Evolutionary conservation across 2,113 vertebrate species (phyloP).

Genomic region (Pachypanchax playfairii): DNA sequence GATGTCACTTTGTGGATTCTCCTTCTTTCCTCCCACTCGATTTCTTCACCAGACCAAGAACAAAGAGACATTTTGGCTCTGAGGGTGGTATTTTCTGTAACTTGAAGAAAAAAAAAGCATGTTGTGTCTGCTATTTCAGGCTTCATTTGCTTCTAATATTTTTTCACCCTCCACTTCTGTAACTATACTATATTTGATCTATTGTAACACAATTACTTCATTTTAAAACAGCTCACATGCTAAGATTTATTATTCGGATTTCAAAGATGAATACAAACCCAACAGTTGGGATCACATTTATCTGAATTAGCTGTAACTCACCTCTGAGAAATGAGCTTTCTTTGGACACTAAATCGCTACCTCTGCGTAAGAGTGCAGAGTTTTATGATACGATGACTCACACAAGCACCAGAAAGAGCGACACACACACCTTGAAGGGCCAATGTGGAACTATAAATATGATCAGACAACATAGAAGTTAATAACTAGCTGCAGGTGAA

Average conservation of each 20-base stretch:
- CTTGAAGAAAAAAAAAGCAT: too few relatives aligned
- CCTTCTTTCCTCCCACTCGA: slow-evolving; percentile 12
- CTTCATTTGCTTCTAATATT: too few relatives aligned
- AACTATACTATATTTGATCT: background rate
- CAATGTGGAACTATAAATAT: too few relatives aligned
- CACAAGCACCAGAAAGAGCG: slow-evolving; percentile 30
- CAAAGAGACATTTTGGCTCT: slow-evolving; percentile 34
- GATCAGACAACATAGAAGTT: slow-evolving; percentile 21
- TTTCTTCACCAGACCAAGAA: slow-evolving; percentile 39
- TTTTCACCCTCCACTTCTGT: too few relatives aligned
- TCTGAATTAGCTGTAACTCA: slow-evolving; percentile 32
- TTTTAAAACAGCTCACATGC: slow-evolving; percentile 23
- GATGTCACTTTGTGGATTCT: slow-evolving; percentile 14
- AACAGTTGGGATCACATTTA: slow-evolving; percentile 19
- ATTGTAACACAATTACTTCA: background rate
- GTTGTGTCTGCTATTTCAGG: too few relatives aligned
- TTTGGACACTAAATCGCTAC: slow-evolving; percentile 36
- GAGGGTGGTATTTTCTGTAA: too few relatives aligned
- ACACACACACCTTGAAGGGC: background rate
- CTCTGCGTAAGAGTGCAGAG: slow-evolving; percentile 36
- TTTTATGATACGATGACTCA: slow-evolving; percentile 53
- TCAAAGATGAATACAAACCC: slow-evolving; percentile 14
- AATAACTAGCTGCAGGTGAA: slow-evolving; percentile 29
- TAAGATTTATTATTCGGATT: slow-evolving; percentile 19
- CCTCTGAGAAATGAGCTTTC: slow-evolving; percentile 42